Evolutionary conservation across 2,888 invertebrate species (phyloP).

Genomic region (Cryptus armator): DNA sequence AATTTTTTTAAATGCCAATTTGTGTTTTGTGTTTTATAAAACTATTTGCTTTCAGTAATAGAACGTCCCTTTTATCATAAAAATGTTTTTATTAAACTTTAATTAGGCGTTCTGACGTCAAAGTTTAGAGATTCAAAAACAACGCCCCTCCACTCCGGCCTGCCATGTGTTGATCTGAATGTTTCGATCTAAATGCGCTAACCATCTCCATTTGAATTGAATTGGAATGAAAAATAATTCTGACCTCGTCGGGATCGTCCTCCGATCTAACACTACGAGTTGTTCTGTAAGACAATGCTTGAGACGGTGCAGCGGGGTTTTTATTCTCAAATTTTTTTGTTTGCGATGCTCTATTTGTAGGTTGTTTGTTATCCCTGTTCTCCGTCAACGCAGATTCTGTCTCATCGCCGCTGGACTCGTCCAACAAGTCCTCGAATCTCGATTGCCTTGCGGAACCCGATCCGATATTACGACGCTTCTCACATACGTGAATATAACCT

Average conservation of each 20-base stretch:
- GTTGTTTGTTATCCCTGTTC: neutral
- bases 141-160: no score
- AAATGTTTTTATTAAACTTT: no score
- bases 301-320: neutral
- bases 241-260: conserved; percentile 64
- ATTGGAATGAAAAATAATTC: neutral
- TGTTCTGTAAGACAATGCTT: neutral
- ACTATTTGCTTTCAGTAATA: no score
- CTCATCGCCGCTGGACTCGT: conserved; percentile 70
- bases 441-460: conserved; percentile 56
- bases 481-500: neutral
- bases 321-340: neutral
- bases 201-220: neutral
- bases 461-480: neutral
- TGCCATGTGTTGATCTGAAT: no score
- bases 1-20: no score
- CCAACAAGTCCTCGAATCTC: conserved; percentile 74
- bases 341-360: neutral
- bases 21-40: no score
- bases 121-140: no score
- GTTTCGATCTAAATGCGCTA: neutral
- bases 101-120: no score
- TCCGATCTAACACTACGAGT: conserved; percentile 39
- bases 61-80: no score
- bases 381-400: conserved; percentile 6